phyloP scores from a whole-genome alignment of 2,888 invertebrate genomes.

The Idaea straminata region DNA sequence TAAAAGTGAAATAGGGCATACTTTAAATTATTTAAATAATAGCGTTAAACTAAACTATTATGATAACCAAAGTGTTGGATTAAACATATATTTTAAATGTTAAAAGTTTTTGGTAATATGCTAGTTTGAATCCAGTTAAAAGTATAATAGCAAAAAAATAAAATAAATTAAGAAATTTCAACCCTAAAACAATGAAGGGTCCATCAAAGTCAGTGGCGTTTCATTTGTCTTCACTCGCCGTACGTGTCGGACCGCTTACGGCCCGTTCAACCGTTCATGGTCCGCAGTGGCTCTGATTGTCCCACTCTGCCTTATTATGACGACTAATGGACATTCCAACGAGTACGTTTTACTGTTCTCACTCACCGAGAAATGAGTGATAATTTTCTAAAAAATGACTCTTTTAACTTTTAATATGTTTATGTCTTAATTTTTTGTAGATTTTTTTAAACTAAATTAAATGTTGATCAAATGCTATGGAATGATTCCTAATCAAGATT shows the following conservation, averaged over 20 bases:
- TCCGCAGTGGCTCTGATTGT: conserved; percentile 49
- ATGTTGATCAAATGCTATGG: too few relatives aligned
- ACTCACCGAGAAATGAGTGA: conserved; percentile 51
- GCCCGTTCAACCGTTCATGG: conserved; percentile 31
- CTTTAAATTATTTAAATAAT: too few relatives aligned
- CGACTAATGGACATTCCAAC: conserved; percentile 63
- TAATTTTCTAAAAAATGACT: conserved; percentile 51
- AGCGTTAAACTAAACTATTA: too few relatives aligned
- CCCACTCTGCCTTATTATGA: conserved; percentile 62
- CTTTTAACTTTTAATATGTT: conserved; percentile 13
- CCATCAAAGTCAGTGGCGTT: conserved; percentile 16
- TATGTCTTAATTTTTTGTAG: neutral
- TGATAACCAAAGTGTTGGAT: too few relatives aligned
- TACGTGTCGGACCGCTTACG: conserved; percentile 58
- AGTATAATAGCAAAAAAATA: conserved; percentile 20
- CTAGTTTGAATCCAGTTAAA: too few relatives aligned
- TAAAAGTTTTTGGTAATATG: too few relatives aligned
- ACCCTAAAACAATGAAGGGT: conserved; percentile 8
- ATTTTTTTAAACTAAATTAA: too few relatives aligned
- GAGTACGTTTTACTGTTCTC: conserved; percentile 54
- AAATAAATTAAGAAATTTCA: conserved; percentile 7
- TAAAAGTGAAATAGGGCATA: too few relatives aligned
- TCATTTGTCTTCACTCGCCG: conserved; percentile 33
- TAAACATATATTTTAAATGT: too few relatives aligned
- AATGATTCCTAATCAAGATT: too few relatives aligned